Evolutionary conservation across 2,797 vertebrate species (phyloP).

Genomic region (Anguilla marmorata): DNA sequence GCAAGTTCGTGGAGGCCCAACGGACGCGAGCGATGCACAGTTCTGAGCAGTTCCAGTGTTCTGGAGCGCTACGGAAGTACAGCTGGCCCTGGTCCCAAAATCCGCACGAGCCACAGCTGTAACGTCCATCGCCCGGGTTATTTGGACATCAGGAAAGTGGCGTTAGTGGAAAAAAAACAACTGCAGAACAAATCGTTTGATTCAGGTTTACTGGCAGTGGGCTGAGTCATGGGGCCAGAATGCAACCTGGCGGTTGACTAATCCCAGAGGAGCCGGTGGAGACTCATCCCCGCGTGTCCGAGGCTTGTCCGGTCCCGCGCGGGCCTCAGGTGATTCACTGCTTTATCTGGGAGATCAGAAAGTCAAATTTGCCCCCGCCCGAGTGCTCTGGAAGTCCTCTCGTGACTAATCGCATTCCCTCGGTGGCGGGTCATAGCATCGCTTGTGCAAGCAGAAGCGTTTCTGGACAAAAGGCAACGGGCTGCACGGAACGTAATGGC

Average conservation of each 20-base stretch:
- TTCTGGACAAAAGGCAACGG: neutral
- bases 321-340: neutral
- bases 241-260: neutral
- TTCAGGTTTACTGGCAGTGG: neutral
- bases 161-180: neutral
- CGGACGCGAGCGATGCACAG: neutral
- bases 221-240: neutral
- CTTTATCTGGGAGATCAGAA: neutral
- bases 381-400: neutral
- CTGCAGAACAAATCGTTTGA: neutral
- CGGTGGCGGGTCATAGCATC: neutral
- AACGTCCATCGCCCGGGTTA: neutral
- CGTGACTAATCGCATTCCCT: slow-evolving; percentile 1
- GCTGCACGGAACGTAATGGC: neutral
- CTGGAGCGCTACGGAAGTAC: neutral
- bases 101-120: neutral
- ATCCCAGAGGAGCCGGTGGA: neutral
- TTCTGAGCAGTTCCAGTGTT: neutral
- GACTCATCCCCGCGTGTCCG: neutral
- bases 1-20: neutral
- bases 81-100: neutral
- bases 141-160: neutral
- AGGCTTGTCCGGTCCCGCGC: neutral
- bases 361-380: neutral
- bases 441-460: neutral